These are phyloP conservation scores for Pituophis catenifer DNA, from an alignment of 2,113 vertebrate genomes.

Conservation along the genomic window DNA sequence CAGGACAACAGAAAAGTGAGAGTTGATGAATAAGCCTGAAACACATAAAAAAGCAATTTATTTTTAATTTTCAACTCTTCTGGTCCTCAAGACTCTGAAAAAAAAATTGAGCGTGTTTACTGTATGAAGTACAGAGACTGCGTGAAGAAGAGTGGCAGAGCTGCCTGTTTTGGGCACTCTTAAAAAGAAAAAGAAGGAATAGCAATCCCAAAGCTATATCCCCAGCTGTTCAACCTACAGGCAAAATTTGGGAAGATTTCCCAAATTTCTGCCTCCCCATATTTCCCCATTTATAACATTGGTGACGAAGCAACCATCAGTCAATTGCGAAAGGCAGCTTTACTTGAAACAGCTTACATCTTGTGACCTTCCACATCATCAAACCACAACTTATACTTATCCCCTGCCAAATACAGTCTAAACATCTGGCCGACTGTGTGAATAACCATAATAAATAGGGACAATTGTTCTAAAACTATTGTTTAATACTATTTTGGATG, in stretches of 20 bases:
- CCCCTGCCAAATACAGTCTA: neutral
- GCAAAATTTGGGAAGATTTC: neutral
- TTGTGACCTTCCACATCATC: too few species aligned
- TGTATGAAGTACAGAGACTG: neutral
- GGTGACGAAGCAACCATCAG: neutral
- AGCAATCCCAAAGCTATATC: neutral
- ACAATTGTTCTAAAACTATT: neutral
- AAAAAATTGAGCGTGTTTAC: neutral
- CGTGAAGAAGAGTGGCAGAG: neutral
- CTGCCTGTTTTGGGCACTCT: neutral
- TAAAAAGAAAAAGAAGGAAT: neutral
- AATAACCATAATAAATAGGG: neutral
- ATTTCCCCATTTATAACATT: neutral
- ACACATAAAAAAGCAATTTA: neutral
- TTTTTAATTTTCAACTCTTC: neutral
- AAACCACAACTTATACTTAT: neutral
- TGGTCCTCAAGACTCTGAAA: neutral
- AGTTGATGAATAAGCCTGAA: neutral
- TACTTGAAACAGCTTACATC: neutral
- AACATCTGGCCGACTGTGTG: neutral
- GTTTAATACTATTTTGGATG: neutral
- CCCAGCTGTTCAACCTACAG: neutral
- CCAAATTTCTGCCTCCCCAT: neutral
- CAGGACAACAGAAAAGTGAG: neutral
- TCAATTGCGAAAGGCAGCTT: neutral